A percentile compares a stretch with the other conserved stretches of the same genome.
These are phyloP conservation scores for Peromyscus melanophrys DNA, from an alignment of 2,797 vertebrate species.

Conservation along the genomic window DNA sequence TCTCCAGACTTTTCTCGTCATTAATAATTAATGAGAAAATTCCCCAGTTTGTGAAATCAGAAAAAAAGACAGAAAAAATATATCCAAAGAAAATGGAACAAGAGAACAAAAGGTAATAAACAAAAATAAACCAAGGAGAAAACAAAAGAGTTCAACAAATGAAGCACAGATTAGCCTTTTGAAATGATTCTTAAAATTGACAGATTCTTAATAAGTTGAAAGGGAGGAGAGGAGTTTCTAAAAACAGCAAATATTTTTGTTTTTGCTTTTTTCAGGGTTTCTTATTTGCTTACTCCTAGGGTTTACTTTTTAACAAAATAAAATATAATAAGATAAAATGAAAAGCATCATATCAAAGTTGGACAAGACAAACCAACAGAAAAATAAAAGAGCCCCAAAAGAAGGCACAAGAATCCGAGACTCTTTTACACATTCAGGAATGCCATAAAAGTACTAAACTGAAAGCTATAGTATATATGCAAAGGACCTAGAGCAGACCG, in stretches of 20 bases:
- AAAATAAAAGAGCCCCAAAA: neutral
- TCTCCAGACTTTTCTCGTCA: neutral
- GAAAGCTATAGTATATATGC: neutral
- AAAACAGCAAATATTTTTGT: neutral
- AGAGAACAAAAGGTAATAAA: neutral
- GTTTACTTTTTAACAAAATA: neutral
- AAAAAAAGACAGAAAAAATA: neutral
- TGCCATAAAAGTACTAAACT: neutral
- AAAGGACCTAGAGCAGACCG: neutral
- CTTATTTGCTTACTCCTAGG: neutral
- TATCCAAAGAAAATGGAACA: neutral
- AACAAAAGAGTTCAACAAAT: neutral
- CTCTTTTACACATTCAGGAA: neutral
- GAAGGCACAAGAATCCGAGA: neutral
- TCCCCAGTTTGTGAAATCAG: neutral
- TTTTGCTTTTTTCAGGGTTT: neutral
- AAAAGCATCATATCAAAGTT: neutral
- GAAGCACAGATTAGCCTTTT: neutral
- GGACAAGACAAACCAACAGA: neutral
- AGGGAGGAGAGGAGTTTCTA: neutral
- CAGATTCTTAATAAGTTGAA: neutral
- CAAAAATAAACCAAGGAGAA: neutral
- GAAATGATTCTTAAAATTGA: neutral
- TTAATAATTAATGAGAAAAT: constrained; percentile 44
- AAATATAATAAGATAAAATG: neutral